Percentiles rank a stretch among this genome's conserved stretches.
Conservation (phyloP, 1,140 invertebrate species). For the Metopolophium dirhodum region DNA sequence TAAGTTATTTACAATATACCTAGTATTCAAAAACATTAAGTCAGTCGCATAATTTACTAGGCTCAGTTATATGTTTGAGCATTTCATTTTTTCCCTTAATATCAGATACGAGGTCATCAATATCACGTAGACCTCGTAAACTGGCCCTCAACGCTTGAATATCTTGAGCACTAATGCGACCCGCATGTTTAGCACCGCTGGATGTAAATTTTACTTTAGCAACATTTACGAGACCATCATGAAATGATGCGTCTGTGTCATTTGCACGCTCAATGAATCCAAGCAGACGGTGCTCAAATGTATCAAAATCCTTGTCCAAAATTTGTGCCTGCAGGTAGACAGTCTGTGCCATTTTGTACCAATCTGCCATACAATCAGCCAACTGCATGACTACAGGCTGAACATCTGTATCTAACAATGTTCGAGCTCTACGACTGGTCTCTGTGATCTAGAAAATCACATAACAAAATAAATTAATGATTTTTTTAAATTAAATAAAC, state of each 20-base stretch:
- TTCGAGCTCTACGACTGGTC: constrained; percentile 73
- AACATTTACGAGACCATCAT: constrained; percentile 60
- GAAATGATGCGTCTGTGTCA: constrained; percentile 60
- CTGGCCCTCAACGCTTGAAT: constrained; percentile 53
- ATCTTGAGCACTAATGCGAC: constrained; percentile 58
- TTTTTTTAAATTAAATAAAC: background rate
- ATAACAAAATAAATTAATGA: background rate
- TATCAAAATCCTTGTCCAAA: constrained; percentile 74
- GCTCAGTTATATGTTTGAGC: constrained; percentile 49
- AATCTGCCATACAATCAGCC: constrained; percentile 78
- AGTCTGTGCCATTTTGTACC: constrained; percentile 85
- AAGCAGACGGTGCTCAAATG: constrained; percentile 65
- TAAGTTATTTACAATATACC: constrained; percentile 32
- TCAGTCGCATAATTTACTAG: constrained; percentile 44
- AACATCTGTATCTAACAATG: constrained; percentile 72
- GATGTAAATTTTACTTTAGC: constrained; percentile 58
- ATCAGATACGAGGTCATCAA: constrained; percentile 50
- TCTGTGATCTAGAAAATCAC: constrained; percentile 68
- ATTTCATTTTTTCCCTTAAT: constrained; percentile 51
- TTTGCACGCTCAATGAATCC: constrained; percentile 60
- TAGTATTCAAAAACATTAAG: background rate
- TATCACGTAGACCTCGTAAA: constrained; percentile 51
- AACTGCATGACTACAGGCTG: constrained; percentile 71
- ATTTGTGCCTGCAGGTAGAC: constrained; percentile 77
- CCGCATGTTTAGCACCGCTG: constrained; percentile 56